Evolutionary conservation across 2,797 vertebrate species (phyloP).

Genomic region (Typhlichthys eigenmanni): DNA sequence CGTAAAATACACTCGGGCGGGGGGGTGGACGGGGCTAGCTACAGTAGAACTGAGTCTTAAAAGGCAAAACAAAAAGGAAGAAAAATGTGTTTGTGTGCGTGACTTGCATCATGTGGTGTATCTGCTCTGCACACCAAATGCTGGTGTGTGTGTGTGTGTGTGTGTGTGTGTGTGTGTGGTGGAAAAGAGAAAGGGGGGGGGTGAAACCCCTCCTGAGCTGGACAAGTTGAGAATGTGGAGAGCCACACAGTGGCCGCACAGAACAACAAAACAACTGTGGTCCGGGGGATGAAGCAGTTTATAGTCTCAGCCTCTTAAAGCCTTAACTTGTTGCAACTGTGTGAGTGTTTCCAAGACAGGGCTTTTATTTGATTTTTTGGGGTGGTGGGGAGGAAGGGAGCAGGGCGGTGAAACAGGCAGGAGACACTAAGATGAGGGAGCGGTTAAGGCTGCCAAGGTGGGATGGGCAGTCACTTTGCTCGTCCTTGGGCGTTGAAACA

Average conservation of each 20-base stretch:
- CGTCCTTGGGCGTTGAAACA: conserved; percentile 73
- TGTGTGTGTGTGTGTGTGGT: conserved; percentile 18
- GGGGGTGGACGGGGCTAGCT: background rate
- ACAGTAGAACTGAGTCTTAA: conserved; percentile 27
- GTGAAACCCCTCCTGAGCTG: conserved; percentile 39
- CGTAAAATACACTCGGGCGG: conserved; percentile 8
- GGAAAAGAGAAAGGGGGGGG: conserved; percentile 14
- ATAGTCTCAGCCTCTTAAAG: conserved; percentile 72
- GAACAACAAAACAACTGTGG: conserved; percentile 73
- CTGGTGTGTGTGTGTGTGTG: conserved; percentile 3
- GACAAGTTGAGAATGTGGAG: conserved; percentile 46
- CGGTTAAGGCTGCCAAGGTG: conserved; percentile 53
- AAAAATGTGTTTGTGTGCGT: conserved; percentile 7
- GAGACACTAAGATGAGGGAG: conserved; percentile 40
- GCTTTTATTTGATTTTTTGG: conserved; percentile 61
- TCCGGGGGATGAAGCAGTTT: conserved; percentile 68
- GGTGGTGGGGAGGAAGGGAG: conserved; percentile 30
- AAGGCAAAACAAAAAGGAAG: conserved; percentile 36
- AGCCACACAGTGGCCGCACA: conserved; percentile 60
- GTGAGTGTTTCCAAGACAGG: conserved; percentile 64
- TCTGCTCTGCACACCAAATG: background rate
- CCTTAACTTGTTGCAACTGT: conserved; percentile 70
- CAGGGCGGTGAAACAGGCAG: conserved; percentile 31
- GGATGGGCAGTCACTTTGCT: conserved; percentile 68
- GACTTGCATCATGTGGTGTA: background rate